These are phyloP conservation scores for Bunonema sp. DNA, from an alignment of 2,888 invertebrate species.

Conservation along the genomic window DNA sequence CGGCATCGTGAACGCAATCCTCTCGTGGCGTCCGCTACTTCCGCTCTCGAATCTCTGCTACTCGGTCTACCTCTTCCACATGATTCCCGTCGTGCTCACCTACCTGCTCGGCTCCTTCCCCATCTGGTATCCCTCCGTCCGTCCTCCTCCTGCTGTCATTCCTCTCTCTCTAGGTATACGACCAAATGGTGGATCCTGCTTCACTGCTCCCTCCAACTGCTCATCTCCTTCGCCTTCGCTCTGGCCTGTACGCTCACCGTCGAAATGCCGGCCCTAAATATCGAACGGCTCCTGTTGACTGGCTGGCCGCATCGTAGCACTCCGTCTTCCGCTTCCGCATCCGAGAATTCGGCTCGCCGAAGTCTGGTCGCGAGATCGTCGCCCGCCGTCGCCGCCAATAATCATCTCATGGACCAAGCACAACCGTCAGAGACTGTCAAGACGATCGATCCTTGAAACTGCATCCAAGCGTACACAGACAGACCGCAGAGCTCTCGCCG, in stretches of 20 bases:
- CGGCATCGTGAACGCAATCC: constrained; percentile 32
- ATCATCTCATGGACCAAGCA: no score
- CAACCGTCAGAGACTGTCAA: no score
- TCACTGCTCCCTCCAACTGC: constrained; percentile 35
- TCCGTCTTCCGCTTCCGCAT: no score
- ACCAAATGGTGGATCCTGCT: constrained; percentile 27
- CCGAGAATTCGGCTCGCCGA: no score
- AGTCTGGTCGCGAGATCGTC: no score
- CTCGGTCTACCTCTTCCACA: constrained; percentile 43
- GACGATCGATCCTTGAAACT: no score
- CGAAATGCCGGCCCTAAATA: constrained; percentile 39
- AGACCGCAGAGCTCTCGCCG: no score
- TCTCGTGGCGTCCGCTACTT: constrained; percentile 29
- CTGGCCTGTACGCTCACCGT: constrained; percentile 29
- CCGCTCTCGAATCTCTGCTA: constrained; percentile 41
- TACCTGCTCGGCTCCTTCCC: constrained; percentile 40
- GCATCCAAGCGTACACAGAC: no score
- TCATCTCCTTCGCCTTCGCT: constrained; percentile 28
- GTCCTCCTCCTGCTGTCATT: neutral
- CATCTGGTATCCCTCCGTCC: constrained; percentile 15
- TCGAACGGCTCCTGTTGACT: constrained; percentile 30
- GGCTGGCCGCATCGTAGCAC: no score
- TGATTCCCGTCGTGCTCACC: constrained; percentile 43
- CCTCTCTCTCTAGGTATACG: constrained; percentile 7
- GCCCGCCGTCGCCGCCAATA: no score